These are phyloP conservation scores for Trachelus stipa DNA, from an alignment of 2,888 invertebrate species.

Conservation along the genomic window DNA sequence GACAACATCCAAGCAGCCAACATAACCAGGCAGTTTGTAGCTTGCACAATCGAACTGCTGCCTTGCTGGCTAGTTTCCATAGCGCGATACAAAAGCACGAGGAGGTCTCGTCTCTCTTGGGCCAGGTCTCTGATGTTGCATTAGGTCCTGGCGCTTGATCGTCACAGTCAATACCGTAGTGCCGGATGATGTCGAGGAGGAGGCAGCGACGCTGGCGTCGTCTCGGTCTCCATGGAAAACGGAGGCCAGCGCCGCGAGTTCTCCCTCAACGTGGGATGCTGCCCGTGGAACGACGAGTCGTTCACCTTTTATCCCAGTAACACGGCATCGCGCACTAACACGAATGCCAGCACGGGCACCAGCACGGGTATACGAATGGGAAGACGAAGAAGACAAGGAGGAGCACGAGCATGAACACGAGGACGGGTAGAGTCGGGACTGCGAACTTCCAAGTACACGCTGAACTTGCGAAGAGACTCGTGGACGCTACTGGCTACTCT, in stretches of 20 bases:
- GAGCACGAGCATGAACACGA: too few species aligned
- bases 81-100: background rate
- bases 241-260: slow-evolving; percentile 44
- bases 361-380: slow-evolving; percentile 15
- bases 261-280: slow-evolving; percentile 58
- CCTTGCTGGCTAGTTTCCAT: slow-evolving; percentile 33
- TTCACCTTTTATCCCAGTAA: slow-evolving; percentile 68
- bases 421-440: too few species aligned
- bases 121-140: background rate
- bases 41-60: slow-evolving; percentile 48
- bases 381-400: slow-evolving; percentile 15
- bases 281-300: slow-evolving; percentile 54
- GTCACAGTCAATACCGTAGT: too few species aligned
- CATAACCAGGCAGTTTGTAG: slow-evolving; percentile 35
- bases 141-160: background rate
- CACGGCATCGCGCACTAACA: slow-evolving; percentile 56
- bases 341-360: slow-evolving; percentile 8
- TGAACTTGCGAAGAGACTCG: slow-evolving; percentile 1
- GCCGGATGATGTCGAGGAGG: too few species aligned
- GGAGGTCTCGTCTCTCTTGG: background rate
- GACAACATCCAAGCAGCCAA: too few species aligned
- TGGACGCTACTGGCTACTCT: too few species aligned
- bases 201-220: background rate
- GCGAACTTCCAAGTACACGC: slow-evolving; percentile 3
- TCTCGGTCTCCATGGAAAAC: slow-evolving; percentile 49